Base-by-base conservation (phyloP, 2,797 vertebrate species). In the Echeneis naucrates region DNA sequence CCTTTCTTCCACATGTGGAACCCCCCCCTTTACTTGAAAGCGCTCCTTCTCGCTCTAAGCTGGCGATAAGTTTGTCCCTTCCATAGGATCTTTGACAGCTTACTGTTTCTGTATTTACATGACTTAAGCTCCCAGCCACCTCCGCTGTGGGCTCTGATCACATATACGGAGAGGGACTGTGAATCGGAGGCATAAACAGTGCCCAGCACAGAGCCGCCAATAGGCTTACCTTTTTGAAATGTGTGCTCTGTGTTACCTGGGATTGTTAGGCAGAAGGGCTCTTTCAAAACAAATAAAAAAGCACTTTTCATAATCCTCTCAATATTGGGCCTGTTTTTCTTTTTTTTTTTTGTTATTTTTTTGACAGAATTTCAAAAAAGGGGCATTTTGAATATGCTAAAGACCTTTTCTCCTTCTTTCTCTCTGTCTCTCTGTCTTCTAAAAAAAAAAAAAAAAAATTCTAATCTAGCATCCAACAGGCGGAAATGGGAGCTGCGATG, bases 401-500 rank as follows among this genome's bases (percentile, higher is more conserved):
- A 85, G 57, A 78, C 61, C 72, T 55, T 78, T 60, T 52, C 72
- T 92, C 35, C 30, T 45, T 77, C 37, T 76, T 32, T 68, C 37
- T 79, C 14, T 69, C 61, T 82, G 37, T 19, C 14, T 58, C 30
- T 75, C 44, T 67, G 5, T 73, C 42, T 76, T 9, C 55, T 59
- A 27, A 44, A 62, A 42, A 64, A n/a, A 45, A 75, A 57, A 7
- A 62, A 44, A 65, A 45, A 75, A 57, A 7, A 67, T 72, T 74
- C 68, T 77, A 83, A 90, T 90, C 88, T 92, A 99, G 98, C 82
- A 99, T 99, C 94, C 98, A 99, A 83, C 98, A 99, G 94, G 98
- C 97, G 0, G 98, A 99, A 94, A 99, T 99, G 98, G 97, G 97
- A 92, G 98, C 98, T 26, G 98, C 97, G 56, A 98, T 99, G 97